Percentiles rank a stretch among this genome's conserved stretches.
phyloP scores from a whole-genome alignment of 2,113 vertebrate species.

The chimpanzee (Pan troglodytes) region NHGRI_mPanTro3-v2.1_pri NC_086016.1:34069001-34069500 shows the following conservation, averaged over 20 bases:
- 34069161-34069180: conserved; percentile 19
- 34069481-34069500: not conserved
- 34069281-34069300: not conserved
- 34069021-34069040: conserved; percentile 66
- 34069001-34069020: conserved; percentile 62
- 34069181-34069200: not conserved
- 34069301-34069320: not conserved
- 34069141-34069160: conserved; percentile 34
- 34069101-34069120: conserved; percentile 50
- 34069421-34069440: not conserved
- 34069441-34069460: not conserved
- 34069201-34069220: not conserved
- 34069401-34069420: not conserved
- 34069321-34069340: not conserved
- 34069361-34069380: not conserved
- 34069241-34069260: not conserved
- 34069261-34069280: not conserved
- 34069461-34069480: not conserved
- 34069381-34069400: not conserved
- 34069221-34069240: not conserved
- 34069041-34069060: conserved; percentile 67
- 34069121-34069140: conserved; percentile 47
- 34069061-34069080: conserved; percentile 51
- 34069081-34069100: conserved; percentile 62
- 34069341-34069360: not conserved